These are phyloP conservation scores for Callyntrura guangdongensis DNA, from an alignment of 2,888 invertebrate genomes.

Conservation along the genomic window DNA sequence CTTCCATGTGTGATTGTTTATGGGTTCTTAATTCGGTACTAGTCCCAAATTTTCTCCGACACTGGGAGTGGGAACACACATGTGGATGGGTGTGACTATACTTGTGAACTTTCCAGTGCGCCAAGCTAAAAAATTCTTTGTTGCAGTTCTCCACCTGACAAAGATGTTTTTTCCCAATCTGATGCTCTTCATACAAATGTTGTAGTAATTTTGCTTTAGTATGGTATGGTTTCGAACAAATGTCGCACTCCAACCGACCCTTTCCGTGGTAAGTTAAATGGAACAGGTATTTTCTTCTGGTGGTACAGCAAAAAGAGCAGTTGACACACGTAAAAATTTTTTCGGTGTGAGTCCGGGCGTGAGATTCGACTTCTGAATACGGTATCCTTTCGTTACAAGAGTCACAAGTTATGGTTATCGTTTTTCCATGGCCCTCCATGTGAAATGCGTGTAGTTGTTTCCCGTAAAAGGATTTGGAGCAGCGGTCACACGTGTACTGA, in stretches of 20 bases:
- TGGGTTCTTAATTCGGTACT: not conserved
- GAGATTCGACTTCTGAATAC: not conserved
- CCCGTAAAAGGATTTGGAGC: not conserved
- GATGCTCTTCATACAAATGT: not conserved
- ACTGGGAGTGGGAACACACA: not conserved
- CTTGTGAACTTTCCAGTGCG: not conserved
- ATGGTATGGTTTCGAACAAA: not conserved
- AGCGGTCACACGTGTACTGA: too few relatives aligned
- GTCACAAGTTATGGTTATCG: not conserved
- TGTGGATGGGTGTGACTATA: not conserved
- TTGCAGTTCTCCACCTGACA: not conserved
- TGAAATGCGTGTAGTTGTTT: not conserved
- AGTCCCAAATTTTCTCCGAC: not conserved
- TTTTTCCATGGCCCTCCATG: not conserved
- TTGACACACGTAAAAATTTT: not conserved
- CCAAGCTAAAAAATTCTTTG: not conserved
- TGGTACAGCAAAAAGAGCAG: not conserved
- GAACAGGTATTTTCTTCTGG: not conserved
- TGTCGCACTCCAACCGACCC: not conserved
- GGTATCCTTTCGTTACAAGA: not conserved
- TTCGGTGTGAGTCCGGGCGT: not conserved
- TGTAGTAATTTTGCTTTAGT: not conserved
- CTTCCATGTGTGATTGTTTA: not conserved
- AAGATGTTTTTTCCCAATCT: not conserved
- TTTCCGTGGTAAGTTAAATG: not conserved